A percentile compares a stretch with the other conserved stretches of the same genome.
These are phyloP conservation scores for Limnephilus lunatus DNA, from an alignment of 2,888 invertebrate genomes.

Conservation along the genomic window DNA sequence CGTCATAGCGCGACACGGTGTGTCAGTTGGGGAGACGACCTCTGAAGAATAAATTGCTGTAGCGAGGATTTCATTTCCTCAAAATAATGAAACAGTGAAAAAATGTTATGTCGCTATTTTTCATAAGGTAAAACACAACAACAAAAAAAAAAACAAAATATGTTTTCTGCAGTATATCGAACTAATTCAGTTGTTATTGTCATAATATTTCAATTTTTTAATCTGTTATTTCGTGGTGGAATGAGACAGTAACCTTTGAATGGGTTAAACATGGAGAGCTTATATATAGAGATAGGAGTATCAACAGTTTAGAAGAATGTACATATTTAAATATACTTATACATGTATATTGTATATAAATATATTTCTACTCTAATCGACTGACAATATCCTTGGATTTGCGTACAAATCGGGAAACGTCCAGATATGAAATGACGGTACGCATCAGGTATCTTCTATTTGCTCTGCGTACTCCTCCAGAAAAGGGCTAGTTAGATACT, in stretches of 20 bases:
- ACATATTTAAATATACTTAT: too few species aligned
- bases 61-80: not conserved
- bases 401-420: too few species aligned
- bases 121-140: not conserved
- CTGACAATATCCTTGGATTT: too few species aligned
- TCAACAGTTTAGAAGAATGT: not conserved
- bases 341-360: too few species aligned
- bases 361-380: too few species aligned
- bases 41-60: not conserved
- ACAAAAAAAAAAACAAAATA: not conserved
- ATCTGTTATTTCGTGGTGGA: not conserved
- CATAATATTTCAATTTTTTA: not conserved
- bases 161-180: not conserved
- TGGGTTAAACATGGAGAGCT: not conserved
- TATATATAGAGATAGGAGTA: not conserved
- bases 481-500: too few species aligned
- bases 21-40: constrained; percentile 10
- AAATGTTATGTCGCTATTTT: not conserved
- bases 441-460: too few species aligned
- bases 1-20: constrained; percentile 41
- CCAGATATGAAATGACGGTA: too few species aligned
- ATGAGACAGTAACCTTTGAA: not conserved
- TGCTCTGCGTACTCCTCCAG: too few species aligned
- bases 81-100: not conserved
- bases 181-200: not conserved